Evolutionary conservation across 2,797 vertebrate genomes (phyloP), one percentile per base, ranked within the genome.

Genomic region (Amazona ochrocephala): DNA sequence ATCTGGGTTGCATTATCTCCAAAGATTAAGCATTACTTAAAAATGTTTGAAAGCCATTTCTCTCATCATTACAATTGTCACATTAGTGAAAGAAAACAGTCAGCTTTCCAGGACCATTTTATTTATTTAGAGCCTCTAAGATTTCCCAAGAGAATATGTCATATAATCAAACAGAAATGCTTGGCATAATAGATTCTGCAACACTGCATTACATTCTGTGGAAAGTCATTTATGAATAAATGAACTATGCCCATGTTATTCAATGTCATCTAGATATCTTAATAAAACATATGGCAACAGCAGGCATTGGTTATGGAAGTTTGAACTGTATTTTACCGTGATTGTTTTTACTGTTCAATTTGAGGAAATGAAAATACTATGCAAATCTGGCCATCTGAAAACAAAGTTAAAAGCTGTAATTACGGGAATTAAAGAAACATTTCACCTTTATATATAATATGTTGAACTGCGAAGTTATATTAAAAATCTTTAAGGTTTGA

Each of bases 131-230:
- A 62, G 9, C 50, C 26, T 88, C 44, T 68, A 87, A 85, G 73
- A 79, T 82, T 83, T 94, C 82, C 51, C 72, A 75, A 39, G 65
- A 93, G 78, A 91, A 32, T 66, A 53, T 90, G 45, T 89, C 48
- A 89, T 37, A 66, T 48, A 90, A 89, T 84, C 70, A 94, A 94
- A 85, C 20, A 83, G 83, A 95, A 95, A 78, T 61, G 10, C 58
- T 84, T 72, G 44, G 32, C 11, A 5, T 85, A 68, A 94, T 91
- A 72, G 76, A 82, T 91, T 94, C 30, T 82, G 29, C 78, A 89
- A n/a, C 37, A 84, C 29, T 27, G 16, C 4, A 1, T 82, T 91
- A 34, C 27, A 50, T 72, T 94, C 53, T 67, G n/a, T 72, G 71
- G 23, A 78, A 85, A 89, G 45, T 41, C 2, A 65, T 84, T 84